These are phyloP conservation scores for Lepidothrix coronata DNA, from an alignment of 2,113 vertebrate genomes.

Conservation along the genomic window DNA sequence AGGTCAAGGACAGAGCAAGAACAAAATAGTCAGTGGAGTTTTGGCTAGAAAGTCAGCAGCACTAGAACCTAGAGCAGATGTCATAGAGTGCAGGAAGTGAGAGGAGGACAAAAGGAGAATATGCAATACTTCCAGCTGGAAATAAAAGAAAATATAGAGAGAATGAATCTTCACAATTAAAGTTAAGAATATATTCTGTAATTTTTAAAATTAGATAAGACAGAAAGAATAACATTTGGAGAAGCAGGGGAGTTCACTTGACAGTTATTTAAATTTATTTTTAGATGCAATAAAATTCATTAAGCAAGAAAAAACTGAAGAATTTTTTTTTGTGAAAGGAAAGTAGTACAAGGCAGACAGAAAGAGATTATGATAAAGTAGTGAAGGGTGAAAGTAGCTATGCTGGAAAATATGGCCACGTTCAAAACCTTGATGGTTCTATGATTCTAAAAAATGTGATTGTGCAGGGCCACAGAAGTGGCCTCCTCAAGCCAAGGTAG, in stretches of 20 bases:
- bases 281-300: not conserved
- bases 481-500: not conserved
- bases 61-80: not conserved
- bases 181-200: not conserved
- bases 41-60: not conserved
- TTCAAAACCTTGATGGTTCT: not conserved
- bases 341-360: not conserved
- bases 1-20: not conserved
- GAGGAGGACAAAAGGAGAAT: not conserved
- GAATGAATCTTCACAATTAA: not conserved
- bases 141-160: not conserved
- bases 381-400: not conserved
- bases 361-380: not conserved
- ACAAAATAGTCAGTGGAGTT: not conserved
- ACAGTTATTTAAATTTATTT: not conserved
- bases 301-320: not conserved
- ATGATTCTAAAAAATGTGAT: not conserved
- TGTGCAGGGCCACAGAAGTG: not conserved
- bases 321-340: not conserved
- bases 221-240: not conserved
- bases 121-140: not conserved
- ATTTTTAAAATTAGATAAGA: not conserved
- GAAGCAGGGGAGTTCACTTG: not conserved
- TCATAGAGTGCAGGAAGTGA: rapidly evolving
- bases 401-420: not conserved